phyloP scores from a whole-genome alignment of 2,888 invertebrate species.

The Trachelus stipa region DNA sequence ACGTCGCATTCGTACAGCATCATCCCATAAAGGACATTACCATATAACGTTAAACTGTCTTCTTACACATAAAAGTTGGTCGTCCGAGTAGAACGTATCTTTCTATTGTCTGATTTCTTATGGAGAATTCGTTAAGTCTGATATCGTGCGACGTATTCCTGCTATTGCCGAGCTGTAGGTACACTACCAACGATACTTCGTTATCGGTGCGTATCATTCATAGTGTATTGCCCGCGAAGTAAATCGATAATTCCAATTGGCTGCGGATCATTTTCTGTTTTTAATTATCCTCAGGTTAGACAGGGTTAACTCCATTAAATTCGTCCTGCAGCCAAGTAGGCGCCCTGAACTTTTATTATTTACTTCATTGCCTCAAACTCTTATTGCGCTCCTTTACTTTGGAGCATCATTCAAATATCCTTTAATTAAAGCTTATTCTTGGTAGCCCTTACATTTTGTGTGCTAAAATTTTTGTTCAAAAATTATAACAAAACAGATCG shows the following conservation, averaged over 20 bases:
- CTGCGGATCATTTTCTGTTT: conserved; percentile 53
- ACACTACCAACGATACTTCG: background rate
- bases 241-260: conserved; percentile 54
- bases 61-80: no score
- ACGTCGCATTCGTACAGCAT: no score
- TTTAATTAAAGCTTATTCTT: background rate
- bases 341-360: conserved; percentile 35
- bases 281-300: conserved; percentile 56
- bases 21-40: no score
- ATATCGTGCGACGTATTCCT: no score
- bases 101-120: no score
- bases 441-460: background rate
- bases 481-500: no score
- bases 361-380: conserved; percentile 29
- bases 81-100: no score
- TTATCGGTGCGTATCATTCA: background rate
- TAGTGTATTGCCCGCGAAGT: conserved; percentile 28
- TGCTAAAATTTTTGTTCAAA: no score
- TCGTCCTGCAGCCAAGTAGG: conserved; percentile 32
- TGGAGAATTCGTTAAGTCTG: no score
- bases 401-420: conserved; percentile 17
- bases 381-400: conserved; percentile 45
- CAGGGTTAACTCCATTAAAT: conserved; percentile 56
- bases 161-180: background rate
- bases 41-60: no score